Evolutionary conservation across 2,113 vertebrate genomes (phyloP).

Genomic region (Platichthys flesus): DNA sequence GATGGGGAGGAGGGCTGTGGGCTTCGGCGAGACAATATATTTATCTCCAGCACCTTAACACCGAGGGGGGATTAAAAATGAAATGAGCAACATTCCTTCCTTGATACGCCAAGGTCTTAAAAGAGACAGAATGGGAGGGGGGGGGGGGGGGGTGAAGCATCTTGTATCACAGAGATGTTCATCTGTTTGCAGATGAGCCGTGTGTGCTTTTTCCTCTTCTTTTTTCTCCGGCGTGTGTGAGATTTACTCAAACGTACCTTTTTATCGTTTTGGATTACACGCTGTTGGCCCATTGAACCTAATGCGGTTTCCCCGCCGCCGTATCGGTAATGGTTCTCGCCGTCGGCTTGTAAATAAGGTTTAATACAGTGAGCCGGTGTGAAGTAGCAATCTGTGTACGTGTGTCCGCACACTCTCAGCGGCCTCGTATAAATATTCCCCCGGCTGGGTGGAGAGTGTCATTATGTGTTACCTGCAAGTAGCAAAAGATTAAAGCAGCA

Average conservation of each 20-base stretch:
- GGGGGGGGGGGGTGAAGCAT: conserved; percentile 12
- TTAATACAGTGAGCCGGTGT: conserved; percentile 62
- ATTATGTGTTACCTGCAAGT: conserved; percentile 76
- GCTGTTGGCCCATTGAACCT: conserved; percentile 68
- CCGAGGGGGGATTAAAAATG: conserved; percentile 70
- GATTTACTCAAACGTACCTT: conserved; percentile 66
- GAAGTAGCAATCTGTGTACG: conserved; percentile 44
- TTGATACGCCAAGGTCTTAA: conserved; percentile 66
- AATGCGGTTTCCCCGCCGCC: conserved; percentile 55
- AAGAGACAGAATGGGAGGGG: conserved; percentile 31
- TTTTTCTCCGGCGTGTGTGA: conserved; percentile 2
- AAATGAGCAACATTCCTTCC: conserved; percentile 74
- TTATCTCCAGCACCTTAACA: conserved; percentile 63
- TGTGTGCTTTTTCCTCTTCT: conserved; percentile 16
- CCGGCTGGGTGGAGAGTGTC: conserved; percentile 68
- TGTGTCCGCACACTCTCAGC: conserved; percentile 40
- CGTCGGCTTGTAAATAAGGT: conserved; percentile 77
- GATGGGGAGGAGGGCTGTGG: conserved; percentile 17
- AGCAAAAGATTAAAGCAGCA: conserved; percentile 69
- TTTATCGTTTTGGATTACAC: conserved; percentile 71
- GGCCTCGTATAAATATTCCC: conserved; percentile 72
- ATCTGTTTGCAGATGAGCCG: conserved; percentile 65
- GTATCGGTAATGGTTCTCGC: conserved; percentile 66
- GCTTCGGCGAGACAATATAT: conserved; percentile 51
- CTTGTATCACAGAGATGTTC: conserved; percentile 60